phyloP scores from a whole-genome alignment of 2,113 vertebrate genomes.

The Boleophthalmus pectinirostris region DNA sequence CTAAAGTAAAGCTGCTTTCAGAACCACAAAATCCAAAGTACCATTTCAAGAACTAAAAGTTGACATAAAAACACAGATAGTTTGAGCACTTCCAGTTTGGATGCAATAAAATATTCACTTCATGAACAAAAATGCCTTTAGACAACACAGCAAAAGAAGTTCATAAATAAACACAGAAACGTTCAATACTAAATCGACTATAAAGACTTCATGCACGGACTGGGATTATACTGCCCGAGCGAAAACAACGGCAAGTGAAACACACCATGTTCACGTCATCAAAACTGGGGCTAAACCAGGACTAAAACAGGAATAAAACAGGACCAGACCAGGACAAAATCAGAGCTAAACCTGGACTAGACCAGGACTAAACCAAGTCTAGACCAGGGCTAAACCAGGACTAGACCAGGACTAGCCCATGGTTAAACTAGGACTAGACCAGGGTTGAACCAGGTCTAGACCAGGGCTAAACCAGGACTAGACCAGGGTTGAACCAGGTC shows the following conservation, averaged over 20 bases:
- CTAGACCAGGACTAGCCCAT: no score
- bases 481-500: no score
- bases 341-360: no score
- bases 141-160: conserved; percentile 53
- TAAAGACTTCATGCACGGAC: conserved; percentile 57
- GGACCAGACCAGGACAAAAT: no score
- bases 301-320: no score
- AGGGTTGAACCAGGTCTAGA: no score
- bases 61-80: conserved; percentile 46
- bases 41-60: conserved; percentile 15
- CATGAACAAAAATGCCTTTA: conserved; percentile 5
- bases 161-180: conserved; percentile 63
- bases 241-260: background rate
- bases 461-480: no score
- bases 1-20: conserved; percentile 36
- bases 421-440: no score
- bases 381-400: no score
- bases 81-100: conserved; percentile 73
- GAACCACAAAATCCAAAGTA: conserved; percentile 29
- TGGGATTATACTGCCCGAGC: conserved; percentile 16
- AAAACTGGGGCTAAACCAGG: no score
- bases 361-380: no score
- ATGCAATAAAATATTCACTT: conserved; percentile 11
- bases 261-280: background rate
- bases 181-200: conserved; percentile 24